A percentile compares a stretch with the other conserved stretches of the same genome.
phyloP scores from a whole-genome alignment of 1,140 invertebrate genomes.

The Caligus rogercresseyi region DNA sequence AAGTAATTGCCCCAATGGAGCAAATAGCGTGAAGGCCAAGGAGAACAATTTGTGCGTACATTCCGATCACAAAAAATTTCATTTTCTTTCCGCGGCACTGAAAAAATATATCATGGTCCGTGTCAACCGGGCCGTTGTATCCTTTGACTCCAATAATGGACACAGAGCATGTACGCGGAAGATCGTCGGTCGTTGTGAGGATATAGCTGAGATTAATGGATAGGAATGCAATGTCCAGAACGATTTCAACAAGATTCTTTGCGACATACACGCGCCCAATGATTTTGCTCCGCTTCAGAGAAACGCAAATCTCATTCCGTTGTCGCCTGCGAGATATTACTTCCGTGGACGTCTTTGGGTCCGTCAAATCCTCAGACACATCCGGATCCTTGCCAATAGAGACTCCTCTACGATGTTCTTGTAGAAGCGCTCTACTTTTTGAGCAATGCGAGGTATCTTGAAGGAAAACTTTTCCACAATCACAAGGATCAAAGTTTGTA shows the following conservation, averaged over 20 bases:
- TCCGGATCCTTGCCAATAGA: constrained; percentile 15
- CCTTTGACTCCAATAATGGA: background rate
- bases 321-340: constrained; percentile 2
- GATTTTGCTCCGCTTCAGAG: constrained; percentile 9
- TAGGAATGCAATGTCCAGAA: constrained; percentile 1
- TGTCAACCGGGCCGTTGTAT: background rate
- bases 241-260: constrained; percentile 15
- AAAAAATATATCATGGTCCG: background rate
- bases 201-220: constrained; percentile 1
- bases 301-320: constrained; percentile 18
- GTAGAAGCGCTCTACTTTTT: constrained; percentile 17
- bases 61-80: constrained; percentile 6
- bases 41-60: constrained; percentile 4
- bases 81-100: constrained; percentile 17
- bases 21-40: constrained; percentile 6
- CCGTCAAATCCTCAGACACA: constrained; percentile 10
- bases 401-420: constrained; percentile 13
- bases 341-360: constrained; percentile 9
- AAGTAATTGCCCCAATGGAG: constrained; percentile 1
- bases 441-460: constrained; percentile 7
- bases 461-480: constrained; percentile 14
- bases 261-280: constrained; percentile 9
- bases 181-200: background rate
- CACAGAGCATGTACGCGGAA: too few species aligned
- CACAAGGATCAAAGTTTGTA: constrained; percentile 7